phyloP scores from a whole-genome alignment of 2,113 vertebrate species.

The Bagarius yarrelli region DNA sequence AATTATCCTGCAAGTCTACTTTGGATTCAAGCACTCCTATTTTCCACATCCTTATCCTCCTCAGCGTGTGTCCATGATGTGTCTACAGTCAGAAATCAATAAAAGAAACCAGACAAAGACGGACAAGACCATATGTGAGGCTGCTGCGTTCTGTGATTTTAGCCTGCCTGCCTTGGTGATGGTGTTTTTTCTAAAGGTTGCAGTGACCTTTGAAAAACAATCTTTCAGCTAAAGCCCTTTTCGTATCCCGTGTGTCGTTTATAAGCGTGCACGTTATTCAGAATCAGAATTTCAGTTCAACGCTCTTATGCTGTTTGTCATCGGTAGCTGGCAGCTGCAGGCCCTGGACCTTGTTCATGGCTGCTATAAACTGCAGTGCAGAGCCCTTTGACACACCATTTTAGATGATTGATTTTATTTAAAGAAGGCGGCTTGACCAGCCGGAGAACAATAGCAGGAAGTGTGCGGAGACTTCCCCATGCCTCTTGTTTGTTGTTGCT shows the following conservation, averaged over 20 bases:
- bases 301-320: background rate
- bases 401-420: constrained; percentile 9
- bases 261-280: background rate
- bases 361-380: background rate
- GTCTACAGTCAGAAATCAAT: background rate
- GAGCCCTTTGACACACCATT: constrained; percentile 2
- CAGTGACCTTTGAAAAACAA: background rate
- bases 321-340: background rate
- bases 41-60: background rate
- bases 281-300: background rate
- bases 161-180: background rate
- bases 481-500: background rate
- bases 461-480: background rate
- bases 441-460: constrained; percentile 17
- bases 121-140: background rate
- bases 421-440: background rate
- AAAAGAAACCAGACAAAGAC: background rate
- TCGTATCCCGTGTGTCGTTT: no score
- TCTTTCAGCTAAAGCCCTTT: no score
- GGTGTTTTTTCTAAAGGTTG: background rate
- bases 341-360: background rate
- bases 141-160: background rate
- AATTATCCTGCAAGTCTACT: no score
- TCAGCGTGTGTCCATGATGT: background rate
- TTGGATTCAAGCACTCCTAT: background rate